Evolutionary conservation across 1,140 invertebrate genomes (phyloP).

Genomic region (Ceratoteleas bidentatus): DNA sequence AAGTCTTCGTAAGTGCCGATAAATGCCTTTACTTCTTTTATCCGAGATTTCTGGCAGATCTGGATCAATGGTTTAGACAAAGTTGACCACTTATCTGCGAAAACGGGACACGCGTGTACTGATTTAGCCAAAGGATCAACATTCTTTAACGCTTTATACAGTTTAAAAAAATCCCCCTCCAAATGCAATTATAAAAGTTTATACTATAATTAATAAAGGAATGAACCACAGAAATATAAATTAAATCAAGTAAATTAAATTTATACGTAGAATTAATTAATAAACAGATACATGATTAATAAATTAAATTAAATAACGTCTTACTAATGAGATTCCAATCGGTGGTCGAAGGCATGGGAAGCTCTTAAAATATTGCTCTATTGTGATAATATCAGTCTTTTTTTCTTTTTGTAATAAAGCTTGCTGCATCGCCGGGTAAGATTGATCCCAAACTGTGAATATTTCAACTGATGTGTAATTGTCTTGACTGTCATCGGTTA

Average conservation of each 20-base stretch:
- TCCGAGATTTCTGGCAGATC: neutral
- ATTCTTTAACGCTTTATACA: neutral
- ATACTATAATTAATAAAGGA: neutral
- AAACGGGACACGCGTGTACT: neutral
- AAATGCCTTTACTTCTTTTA: neutral
- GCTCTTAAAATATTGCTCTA: conserved; percentile 1
- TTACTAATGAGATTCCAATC: neutral
- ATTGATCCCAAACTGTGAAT: neutral
- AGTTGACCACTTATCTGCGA: neutral
- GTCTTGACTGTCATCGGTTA: neutral
- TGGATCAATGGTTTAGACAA: neutral
- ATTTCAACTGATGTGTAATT: neutral
- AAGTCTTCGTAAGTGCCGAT: neutral
- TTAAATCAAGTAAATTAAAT: neutral
- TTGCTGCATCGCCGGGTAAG: neutral
- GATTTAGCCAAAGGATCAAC: no score
- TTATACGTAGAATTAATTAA: no score
- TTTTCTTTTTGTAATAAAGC: neutral
- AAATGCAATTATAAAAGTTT: neutral
- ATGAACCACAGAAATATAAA: neutral
- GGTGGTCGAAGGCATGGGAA: neutral
- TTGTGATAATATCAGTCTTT: neutral
- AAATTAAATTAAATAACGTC: neutral
- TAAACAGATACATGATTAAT: neutral
- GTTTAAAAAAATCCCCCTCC: neutral